Percentiles rank a stretch among this genome's conserved stretches.
Conservation (phyloP, 2,888 invertebrate species). For the Lithophane ornitopus region DNA sequence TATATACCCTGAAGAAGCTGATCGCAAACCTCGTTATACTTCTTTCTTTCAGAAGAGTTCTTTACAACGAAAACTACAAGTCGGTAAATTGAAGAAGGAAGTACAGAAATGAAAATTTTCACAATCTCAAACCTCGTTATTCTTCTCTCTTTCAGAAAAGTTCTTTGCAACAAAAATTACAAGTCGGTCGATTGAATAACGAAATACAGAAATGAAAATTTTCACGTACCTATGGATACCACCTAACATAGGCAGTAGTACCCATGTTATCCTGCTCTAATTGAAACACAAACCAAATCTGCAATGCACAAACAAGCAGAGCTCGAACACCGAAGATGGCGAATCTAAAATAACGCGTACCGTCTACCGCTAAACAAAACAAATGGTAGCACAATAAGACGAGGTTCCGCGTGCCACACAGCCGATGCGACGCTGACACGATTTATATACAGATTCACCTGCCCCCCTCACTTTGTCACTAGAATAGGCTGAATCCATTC, state of each 20-base stretch:
- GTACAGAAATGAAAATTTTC: no score
- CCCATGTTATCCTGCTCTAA: constrained; percentile 12
- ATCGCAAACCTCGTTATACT: not conserved
- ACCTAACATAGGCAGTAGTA: not conserved
- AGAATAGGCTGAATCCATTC: constrained; percentile 75
- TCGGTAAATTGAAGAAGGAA: no score
- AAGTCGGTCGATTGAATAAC: not conserved
- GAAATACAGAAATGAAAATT: not conserved
- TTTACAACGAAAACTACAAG: no score
- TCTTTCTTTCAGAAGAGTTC: no score
- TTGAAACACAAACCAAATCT: constrained; percentile 47
- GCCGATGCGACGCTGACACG: constrained; percentile 79
- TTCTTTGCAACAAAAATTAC: not conserved
- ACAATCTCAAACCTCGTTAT: no score
- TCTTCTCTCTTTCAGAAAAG: not conserved
- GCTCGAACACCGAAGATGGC: constrained; percentile 75
- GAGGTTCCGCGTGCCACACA: constrained; percentile 86
- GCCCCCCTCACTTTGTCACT: constrained; percentile 74
- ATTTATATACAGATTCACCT: constrained; percentile 85
- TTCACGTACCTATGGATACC: not conserved
- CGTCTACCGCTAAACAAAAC: constrained; percentile 82
- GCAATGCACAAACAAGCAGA: constrained; percentile 52
- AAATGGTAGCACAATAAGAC: constrained; percentile 86
- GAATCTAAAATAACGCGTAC: constrained; percentile 85
- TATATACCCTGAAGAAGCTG: not conserved